Conservation (phyloP, 2,888 invertebrate genomes). For the Volucella inflata region DNA sequence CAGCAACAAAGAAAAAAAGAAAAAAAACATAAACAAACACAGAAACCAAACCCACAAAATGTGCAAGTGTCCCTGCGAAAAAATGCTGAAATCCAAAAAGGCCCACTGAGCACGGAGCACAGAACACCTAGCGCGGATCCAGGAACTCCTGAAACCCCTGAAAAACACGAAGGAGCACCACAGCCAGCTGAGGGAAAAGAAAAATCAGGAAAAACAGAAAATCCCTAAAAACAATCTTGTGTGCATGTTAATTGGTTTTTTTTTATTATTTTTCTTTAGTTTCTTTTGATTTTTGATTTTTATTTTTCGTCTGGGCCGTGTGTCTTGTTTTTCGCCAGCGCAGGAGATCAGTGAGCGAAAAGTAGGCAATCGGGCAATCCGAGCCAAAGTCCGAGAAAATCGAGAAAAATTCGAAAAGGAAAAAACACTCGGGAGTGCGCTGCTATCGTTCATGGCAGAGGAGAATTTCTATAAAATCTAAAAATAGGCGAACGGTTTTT, state of each 20-base stretch:
- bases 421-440: slow-evolving; percentile 67
- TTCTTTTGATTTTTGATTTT: neutral
- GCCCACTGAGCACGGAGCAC: slow-evolving; percentile 43
- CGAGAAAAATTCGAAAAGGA: slow-evolving; percentile 28
- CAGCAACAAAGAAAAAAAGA: no score
- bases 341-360: slow-evolving; percentile 36
- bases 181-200: slow-evolving; percentile 4
- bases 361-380: slow-evolving; percentile 2
- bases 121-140: no score
- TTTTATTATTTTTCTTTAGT: slow-evolving; percentile 11
- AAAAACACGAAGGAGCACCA: neutral
- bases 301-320: slow-evolving; percentile 25
- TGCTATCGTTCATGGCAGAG: slow-evolving; percentile 59
- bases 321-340: slow-evolving; percentile 70
- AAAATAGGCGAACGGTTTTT: slow-evolving; percentile 71
- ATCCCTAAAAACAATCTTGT: slow-evolving; percentile 53
- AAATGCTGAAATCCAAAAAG: slow-evolving; percentile 64
- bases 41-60: slow-evolving; percentile 35
- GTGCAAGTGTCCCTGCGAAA: slow-evolving; percentile 55
- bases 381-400: neutral
- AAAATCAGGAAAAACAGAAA: slow-evolving; percentile 39
- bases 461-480: slow-evolving; percentile 69
- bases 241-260: slow-evolving; percentile 71
- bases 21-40: slow-evolving; percentile 63
- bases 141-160: neutral